Evolutionary conservation across 64 coral and sea anemone genomes (phyloP).

Genomic region (Stylophora pistillata): DNA sequence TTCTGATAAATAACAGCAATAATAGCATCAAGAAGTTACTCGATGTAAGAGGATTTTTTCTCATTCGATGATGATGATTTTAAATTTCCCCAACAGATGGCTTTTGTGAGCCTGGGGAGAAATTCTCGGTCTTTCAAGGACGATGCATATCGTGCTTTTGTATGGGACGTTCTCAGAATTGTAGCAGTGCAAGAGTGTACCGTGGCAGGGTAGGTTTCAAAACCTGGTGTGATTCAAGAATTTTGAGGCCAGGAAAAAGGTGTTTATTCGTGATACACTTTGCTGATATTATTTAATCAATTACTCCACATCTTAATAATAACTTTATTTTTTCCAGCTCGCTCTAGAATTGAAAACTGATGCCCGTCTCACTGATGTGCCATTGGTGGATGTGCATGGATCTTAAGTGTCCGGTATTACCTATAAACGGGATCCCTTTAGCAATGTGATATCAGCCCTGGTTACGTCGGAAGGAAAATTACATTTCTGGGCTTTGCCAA

Average conservation of each 20-base stretch:
- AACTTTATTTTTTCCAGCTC: background rate
- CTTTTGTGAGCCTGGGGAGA: constrained; percentile 8
- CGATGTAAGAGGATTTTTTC: background rate
- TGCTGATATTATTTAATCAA: background rate
- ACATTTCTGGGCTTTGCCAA: constrained; percentile 58
- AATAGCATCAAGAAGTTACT: background rate
- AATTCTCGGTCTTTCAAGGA: background rate
- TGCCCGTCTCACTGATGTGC: background rate
- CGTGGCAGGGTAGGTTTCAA: background rate
- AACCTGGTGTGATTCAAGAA: background rate
- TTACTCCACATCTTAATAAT: background rate
- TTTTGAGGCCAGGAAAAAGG: too few species aligned
- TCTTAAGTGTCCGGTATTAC: background rate
- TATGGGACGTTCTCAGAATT: constrained; percentile 14
- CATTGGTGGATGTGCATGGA: background rate
- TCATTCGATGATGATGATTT: background rate
- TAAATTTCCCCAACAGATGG: background rate
- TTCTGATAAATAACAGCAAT: too few species aligned
- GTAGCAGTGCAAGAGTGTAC: constrained; percentile 7
- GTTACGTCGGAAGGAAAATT: background rate
- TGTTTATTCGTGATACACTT: too few species aligned
- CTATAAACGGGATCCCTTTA: background rate
- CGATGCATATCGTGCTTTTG: constrained; percentile 3
- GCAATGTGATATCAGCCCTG: background rate
- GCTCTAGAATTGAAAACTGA: background rate